phyloP scores from a whole-genome alignment of 92 coral and sea anemone species.

The Palythoa caribaeorum region DNA sequence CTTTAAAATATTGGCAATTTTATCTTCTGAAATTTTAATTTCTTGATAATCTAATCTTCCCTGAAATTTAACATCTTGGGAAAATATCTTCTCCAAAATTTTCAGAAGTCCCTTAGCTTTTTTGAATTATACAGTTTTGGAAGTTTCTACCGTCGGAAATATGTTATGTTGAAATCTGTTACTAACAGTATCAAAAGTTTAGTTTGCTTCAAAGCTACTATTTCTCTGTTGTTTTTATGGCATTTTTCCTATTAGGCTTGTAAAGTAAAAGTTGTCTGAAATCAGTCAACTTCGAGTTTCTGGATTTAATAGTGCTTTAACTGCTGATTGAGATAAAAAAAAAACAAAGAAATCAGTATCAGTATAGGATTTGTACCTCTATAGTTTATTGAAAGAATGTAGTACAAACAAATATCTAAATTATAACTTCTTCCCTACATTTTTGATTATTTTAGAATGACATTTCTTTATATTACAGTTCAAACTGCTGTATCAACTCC shows the following conservation, averaged over 20 bases:
- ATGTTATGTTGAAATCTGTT: conserved; percentile 17
- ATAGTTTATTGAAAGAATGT: conserved; percentile 22
- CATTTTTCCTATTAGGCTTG: background rate
- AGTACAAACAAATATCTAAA: background rate
- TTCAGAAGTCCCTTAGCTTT: background rate
- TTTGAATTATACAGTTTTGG: background rate
- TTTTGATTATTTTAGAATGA: background rate
- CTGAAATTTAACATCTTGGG: background rate
- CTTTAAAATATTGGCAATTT: background rate
- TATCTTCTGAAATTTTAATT: background rate
- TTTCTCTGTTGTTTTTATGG: background rate
- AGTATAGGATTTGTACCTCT: conserved; percentile 10
- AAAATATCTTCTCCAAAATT: too few species aligned
- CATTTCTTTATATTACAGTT: background rate
- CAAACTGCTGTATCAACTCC: conserved; percentile 13
- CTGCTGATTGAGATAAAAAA: background rate
- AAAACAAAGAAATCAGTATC: background rate
- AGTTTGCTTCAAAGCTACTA: conserved; percentile 14
- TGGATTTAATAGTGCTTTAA: background rate
- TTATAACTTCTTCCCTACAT: conserved; percentile 9
- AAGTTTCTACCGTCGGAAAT: background rate
- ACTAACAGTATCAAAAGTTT: background rate
- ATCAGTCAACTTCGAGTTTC: background rate
- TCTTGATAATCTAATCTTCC: background rate
- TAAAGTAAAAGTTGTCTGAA: background rate